Percentiles rank a stretch among this genome's conserved stretches.
Evolutionary conservation across 2,888 invertebrate species (phyloP).

Genomic region (Agonopterix heracliana): DNA sequence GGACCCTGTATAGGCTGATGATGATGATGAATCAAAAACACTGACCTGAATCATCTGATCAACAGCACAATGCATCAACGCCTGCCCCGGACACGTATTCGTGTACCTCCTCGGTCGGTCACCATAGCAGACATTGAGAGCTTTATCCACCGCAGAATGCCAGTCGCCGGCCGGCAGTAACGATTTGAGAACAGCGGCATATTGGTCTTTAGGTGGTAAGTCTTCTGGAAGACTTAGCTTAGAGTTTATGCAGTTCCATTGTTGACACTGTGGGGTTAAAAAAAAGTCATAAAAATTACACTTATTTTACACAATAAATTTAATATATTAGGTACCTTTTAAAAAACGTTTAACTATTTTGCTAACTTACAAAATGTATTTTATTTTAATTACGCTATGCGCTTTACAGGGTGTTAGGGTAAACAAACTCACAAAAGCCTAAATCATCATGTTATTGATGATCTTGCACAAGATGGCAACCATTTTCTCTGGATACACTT

Average conservation of each 20-base stretch:
- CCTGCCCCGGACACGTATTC: conserved; percentile 57
- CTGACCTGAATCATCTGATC: conserved; percentile 52
- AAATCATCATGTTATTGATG: conserved; percentile 5
- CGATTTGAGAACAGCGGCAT: conserved; percentile 22
- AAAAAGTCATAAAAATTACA: background rate
- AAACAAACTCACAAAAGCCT: conserved; percentile 3
- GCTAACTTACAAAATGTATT: background rate
- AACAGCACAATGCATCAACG: conserved; percentile 52
- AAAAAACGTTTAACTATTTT: background rate
- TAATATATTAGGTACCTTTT: too few species aligned
- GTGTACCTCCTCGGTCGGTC: conserved; percentile 36
- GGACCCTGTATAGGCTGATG: too few species aligned
- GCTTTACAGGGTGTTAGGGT: too few species aligned
- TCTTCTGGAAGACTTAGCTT: conserved; percentile 39
- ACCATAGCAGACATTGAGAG: conserved; percentile 41
- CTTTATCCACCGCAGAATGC: conserved; percentile 31
- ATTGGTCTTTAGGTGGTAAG: conserved; percentile 32
- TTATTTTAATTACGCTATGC: background rate
- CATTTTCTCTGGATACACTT: conserved; percentile 13
- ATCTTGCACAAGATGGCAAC: conserved; percentile 5
- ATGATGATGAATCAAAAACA: too few species aligned
- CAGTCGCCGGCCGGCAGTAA: conserved; percentile 39
- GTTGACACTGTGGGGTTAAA: conserved; percentile 39
- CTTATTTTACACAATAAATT: too few species aligned
- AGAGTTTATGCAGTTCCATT: conserved; percentile 53